phyloP scores from a whole-genome alignment of 1,140 invertebrate species.

The Caenorhabditis inopinata region DNA sequence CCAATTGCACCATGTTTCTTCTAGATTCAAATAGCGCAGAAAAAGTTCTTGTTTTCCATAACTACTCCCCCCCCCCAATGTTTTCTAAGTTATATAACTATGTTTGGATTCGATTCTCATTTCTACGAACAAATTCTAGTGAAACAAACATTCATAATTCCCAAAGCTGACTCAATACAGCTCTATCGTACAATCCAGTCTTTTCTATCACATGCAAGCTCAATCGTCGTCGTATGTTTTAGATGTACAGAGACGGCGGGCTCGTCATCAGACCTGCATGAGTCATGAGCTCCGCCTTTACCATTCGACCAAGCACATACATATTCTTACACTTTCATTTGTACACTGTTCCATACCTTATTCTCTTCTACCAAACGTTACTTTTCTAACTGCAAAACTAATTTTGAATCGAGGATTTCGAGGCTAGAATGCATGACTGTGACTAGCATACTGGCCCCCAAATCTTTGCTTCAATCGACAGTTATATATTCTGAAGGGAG shows the following conservation, averaged over 20 bases:
- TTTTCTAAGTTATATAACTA: too few relatives aligned
- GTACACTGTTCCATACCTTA: not conserved
- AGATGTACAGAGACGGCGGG: not conserved
- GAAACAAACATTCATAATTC: not conserved
- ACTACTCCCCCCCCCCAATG: too few relatives aligned
- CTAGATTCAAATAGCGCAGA: too few relatives aligned
- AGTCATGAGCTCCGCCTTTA: slow-evolving; percentile 17
- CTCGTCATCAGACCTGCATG: not conserved
- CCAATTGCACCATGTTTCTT: too few relatives aligned
- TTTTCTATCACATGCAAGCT: not conserved
- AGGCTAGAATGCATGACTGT: not conserved
- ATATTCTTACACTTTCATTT: not conserved
- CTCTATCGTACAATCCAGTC: not conserved
- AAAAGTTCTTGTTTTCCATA: too few relatives aligned
- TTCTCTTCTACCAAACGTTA: not conserved
- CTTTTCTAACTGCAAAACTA: not conserved
- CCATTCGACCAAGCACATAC: not conserved
- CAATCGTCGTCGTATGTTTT: slow-evolving; percentile 9
- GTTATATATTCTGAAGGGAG: not conserved
- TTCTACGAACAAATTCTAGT: too few relatives aligned
- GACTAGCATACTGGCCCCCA: slow-evolving; percentile 9
- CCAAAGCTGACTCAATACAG: not conserved
- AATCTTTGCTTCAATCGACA: not conserved
- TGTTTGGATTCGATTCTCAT: too few relatives aligned
- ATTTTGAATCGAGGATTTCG: not conserved